Conservation (phyloP, 2,888 invertebrate genomes). For the Fragum fragum region DNA sequence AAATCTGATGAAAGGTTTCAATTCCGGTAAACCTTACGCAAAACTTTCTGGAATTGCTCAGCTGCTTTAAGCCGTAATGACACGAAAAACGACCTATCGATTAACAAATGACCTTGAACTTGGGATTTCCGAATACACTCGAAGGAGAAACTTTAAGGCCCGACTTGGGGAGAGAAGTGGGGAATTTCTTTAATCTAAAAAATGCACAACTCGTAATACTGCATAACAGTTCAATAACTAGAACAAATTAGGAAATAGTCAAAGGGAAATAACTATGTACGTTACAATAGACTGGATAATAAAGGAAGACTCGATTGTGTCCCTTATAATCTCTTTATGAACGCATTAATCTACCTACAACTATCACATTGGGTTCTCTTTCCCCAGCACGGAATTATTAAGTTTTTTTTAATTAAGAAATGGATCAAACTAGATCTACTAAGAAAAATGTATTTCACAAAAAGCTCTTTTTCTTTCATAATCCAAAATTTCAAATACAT, state of each 20-base stretch:
- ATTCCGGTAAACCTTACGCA: slow-evolving; percentile 7
- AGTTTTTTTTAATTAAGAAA: too few relatives aligned
- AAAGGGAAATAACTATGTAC: slow-evolving; percentile 11
- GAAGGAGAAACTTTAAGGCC: background rate
- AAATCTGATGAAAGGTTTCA: slow-evolving; percentile 9
- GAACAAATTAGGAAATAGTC: background rate
- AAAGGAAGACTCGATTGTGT: too few relatives aligned
- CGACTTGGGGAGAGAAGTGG: background rate
- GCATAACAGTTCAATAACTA: slow-evolving; percentile 20
- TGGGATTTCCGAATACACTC: background rate
- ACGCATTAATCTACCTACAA: too few relatives aligned
- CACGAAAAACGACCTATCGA: background rate
- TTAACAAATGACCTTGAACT: slow-evolving; percentile 17
- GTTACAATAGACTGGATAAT: too few relatives aligned
- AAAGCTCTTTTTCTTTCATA: too few relatives aligned
- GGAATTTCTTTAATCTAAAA: background rate
- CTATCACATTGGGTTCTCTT: too few relatives aligned
- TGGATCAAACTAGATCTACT: too few relatives aligned
- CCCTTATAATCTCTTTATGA: too few relatives aligned
- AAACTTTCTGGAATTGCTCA: slow-evolving; percentile 15
- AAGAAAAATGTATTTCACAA: too few relatives aligned
- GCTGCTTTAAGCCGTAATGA: background rate
- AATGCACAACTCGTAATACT: background rate
- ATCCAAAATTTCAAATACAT: too few relatives aligned
- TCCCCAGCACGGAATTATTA: too few relatives aligned